Percentiles rank a stretch among this genome's conserved stretches.
Conservation (phyloP, 53 echinoderm and acorn worm species). For the Glandiceps talaboti region DNA sequence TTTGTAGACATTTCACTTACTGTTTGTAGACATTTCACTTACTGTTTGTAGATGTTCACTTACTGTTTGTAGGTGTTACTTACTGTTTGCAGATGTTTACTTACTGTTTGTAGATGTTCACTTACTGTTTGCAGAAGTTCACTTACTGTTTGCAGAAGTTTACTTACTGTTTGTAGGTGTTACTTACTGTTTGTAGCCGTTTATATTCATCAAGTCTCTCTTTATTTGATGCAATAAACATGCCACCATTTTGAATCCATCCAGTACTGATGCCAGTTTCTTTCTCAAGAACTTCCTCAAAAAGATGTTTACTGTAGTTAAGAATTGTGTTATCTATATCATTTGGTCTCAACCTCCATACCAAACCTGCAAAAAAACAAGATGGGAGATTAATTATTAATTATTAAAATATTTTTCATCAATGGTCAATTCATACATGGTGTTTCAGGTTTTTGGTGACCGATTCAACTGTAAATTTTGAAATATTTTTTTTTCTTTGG, state of each 20-base stretch:
- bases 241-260: slow-evolving; percentile 82
- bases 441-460: too few species aligned
- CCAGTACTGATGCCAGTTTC: slow-evolving; percentile 80
- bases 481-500: too few species aligned
- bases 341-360: slow-evolving; percentile 78
- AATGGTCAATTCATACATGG: too few species aligned
- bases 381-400: too few species aligned
- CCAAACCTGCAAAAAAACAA: slow-evolving; percentile 37
- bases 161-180: not conserved
- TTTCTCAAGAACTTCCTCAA: slow-evolving; percentile 54
- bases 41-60: too few species aligned
- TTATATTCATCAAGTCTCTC: slow-evolving; percentile 92
- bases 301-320: slow-evolving; percentile 45
- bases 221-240: slow-evolving; percentile 82
- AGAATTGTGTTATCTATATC: slow-evolving; percentile 63
- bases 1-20: slow-evolving; percentile 26
- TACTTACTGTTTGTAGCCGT: slow-evolving; percentile 63
- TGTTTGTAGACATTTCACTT: slow-evolving; percentile 64
- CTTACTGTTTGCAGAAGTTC: not conserved
- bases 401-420: too few species aligned
- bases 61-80: too few species aligned
- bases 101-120: too few species aligned
- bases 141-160: not conserved
- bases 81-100: too few species aligned
- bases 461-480: too few species aligned